These are phyloP conservation scores for Ectemnius continuus DNA, from an alignment of 2,888 invertebrate genomes.

Conservation along the genomic window DNA sequence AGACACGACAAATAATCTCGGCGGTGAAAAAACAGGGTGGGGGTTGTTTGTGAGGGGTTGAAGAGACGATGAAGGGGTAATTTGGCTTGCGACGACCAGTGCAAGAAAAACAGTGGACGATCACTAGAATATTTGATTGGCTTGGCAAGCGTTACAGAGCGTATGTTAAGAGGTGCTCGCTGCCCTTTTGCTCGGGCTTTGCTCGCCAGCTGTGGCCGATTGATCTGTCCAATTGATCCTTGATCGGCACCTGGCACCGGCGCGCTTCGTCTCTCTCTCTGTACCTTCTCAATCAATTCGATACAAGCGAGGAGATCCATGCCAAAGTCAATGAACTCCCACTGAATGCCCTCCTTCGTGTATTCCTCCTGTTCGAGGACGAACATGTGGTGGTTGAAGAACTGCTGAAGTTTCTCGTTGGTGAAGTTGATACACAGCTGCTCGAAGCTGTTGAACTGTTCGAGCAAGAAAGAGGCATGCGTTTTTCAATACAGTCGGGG, in stretches of 20 bases:
- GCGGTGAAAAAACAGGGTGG: not conserved
- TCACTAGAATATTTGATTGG: slow-evolving; percentile 46
- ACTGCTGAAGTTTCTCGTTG: slow-evolving; percentile 95
- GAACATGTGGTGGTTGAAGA: slow-evolving; percentile 97
- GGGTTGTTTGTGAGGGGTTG: slow-evolving; percentile 47
- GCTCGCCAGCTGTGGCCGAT: slow-evolving; percentile 26
- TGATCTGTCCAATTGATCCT: slow-evolving; percentile 24
- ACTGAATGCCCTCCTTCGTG: slow-evolving; percentile 93
- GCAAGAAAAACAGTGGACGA: slow-evolving; percentile 67
- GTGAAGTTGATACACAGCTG: slow-evolving; percentile 97
- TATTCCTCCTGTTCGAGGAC: slow-evolving; percentile 96
- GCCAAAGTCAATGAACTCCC: slow-evolving; percentile 96
- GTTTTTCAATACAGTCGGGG: slow-evolving; percentile 19
- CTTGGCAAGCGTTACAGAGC: slow-evolving; percentile 14
- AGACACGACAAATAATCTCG: not conserved
- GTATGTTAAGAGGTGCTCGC: not conserved
- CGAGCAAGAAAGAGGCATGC: slow-evolving; percentile 63
- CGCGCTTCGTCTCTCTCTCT: slow-evolving; percentile 46
- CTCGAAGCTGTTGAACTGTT: slow-evolving; percentile 88
- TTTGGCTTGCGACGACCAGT: slow-evolving; percentile 45
- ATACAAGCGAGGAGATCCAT: slow-evolving; percentile 97
- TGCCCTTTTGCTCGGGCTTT: not conserved
- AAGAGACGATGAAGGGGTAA: slow-evolving; percentile 41
- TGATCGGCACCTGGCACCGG: slow-evolving; percentile 33
- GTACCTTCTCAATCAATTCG: slow-evolving; percentile 96